Conservation (phyloP, 1,140 invertebrate genomes). For the Zeugodacus cucurbitae region DNA sequence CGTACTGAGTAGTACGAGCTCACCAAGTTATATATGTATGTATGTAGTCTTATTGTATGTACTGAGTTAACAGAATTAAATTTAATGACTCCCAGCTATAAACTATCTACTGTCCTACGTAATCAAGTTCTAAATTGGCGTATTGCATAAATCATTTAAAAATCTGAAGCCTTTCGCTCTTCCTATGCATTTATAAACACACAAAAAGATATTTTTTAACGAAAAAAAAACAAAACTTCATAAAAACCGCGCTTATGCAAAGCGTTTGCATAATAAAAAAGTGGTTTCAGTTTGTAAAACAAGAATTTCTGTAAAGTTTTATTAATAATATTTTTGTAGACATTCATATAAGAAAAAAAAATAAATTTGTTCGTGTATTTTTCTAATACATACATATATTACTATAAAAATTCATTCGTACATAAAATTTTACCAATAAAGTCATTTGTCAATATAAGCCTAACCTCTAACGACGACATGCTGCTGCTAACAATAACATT, state of each 20-base stretch:
- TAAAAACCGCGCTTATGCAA: background rate
- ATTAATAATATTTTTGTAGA: background rate
- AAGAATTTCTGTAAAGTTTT: background rate
- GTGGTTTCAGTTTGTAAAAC: background rate
- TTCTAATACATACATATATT: conserved; percentile 26
- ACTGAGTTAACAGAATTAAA: no score
- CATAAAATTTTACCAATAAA: background rate
- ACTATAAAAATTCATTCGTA: background rate
- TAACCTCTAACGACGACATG: background rate
- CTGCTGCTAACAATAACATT: background rate
- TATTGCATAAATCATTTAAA: no score
- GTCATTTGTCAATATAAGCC: background rate
- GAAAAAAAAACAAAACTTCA: no score
- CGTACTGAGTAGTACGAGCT: no score
- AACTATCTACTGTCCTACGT: no score
- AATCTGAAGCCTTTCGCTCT: no score
- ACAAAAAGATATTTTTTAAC: no score
- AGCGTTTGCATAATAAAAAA: background rate
- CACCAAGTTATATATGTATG: no score
- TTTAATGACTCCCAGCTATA: no score
- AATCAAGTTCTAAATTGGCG: no score
- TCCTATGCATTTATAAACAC: no score
- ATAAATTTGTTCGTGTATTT: background rate
- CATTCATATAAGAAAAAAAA: background rate
- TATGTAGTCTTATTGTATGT: no score